Percentiles rank a stretch among this genome's conserved stretches.
These are phyloP conservation scores for Rutilus rutilus DNA, from an alignment of 2,113 vertebrate species.

Conservation along the genomic window DNA sequence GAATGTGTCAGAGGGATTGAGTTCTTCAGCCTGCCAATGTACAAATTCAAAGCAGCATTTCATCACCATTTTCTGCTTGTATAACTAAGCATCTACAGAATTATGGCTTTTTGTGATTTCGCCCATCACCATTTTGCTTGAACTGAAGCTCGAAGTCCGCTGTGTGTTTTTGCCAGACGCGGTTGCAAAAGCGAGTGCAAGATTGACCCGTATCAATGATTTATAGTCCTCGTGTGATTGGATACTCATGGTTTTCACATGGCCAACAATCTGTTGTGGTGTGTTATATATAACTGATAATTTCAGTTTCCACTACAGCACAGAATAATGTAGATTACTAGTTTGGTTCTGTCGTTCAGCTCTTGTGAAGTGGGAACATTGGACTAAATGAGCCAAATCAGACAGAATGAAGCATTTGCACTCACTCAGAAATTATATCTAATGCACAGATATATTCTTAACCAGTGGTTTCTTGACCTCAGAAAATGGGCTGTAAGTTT, in stretches of 20 bases:
- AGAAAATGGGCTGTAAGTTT: not conserved
- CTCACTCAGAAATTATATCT: slow-evolving; percentile 13
- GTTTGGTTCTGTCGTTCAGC: slow-evolving; percentile 44
- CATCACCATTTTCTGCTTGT: slow-evolving; percentile 26
- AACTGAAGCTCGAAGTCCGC: slow-evolving; percentile 23
- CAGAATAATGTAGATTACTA: slow-evolving; percentile 51
- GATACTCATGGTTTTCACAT: slow-evolving; percentile 34
- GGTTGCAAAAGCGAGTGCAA: slow-evolving; percentile 17
- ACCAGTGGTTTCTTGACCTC: not conserved
- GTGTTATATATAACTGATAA: slow-evolving; percentile 48
- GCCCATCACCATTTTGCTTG: not conserved
- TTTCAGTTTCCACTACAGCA: slow-evolving; percentile 52
- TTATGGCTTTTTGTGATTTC: slow-evolving; percentile 9
- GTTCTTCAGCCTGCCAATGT: slow-evolving; percentile 74
- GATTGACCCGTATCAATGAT: slow-evolving; percentile 34
- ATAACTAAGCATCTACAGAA: slow-evolving; percentile 3
- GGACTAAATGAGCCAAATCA: slow-evolving; percentile 51
- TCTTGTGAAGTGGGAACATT: slow-evolving; percentile 49
- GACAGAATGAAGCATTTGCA: slow-evolving; percentile 12
- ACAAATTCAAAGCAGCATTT: slow-evolving; percentile 72
- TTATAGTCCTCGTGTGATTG: slow-evolving; percentile 47
- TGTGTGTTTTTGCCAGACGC: slow-evolving; percentile 14
- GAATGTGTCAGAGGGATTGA: slow-evolving; percentile 74
- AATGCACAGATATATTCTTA: slow-evolving; percentile 36
- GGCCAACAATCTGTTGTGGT: slow-evolving; percentile 45